phyloP scores from a whole-genome alignment of 1,140 invertebrate species.

The Drosophila aff. region DNA sequence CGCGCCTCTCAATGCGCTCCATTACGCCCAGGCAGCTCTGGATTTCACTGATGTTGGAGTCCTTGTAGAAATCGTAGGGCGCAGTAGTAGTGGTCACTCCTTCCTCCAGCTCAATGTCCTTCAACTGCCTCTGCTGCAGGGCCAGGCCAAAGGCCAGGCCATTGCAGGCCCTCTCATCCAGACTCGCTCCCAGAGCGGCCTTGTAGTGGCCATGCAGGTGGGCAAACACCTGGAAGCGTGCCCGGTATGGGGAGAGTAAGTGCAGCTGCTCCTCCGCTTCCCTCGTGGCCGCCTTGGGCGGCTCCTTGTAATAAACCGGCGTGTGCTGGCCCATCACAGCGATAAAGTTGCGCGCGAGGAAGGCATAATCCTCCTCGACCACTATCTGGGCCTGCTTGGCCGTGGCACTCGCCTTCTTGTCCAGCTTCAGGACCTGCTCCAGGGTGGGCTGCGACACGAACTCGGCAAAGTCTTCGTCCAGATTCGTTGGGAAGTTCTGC shows the following conservation, averaged over 20 bases:
- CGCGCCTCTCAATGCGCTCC: slow-evolving; percentile 87
- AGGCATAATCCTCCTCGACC: slow-evolving; percentile 74
- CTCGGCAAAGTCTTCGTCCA: slow-evolving; percentile 89
- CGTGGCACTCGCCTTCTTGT: slow-evolving; percentile 51
- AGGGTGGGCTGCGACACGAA: slow-evolving; percentile 85
- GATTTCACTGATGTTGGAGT: slow-evolving; percentile 92
- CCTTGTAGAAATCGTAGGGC: slow-evolving; percentile 93
- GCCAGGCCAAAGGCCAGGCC: slow-evolving; percentile 64
- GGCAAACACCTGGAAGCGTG: slow-evolving; percentile 70
- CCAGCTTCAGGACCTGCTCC: slow-evolving; percentile 77
- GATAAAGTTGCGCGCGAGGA: slow-evolving; percentile 72
- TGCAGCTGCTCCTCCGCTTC: slow-evolving; percentile 49
- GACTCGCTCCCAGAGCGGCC: slow-evolving; percentile 44
- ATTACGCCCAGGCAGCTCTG: slow-evolving; percentile 90
- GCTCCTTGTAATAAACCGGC: slow-evolving; percentile 52
- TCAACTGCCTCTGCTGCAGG: slow-evolving; percentile 64
- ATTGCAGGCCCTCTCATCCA: slow-evolving; percentile 70
- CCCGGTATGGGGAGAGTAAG: slow-evolving; percentile 53
- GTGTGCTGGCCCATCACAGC: slow-evolving; percentile 68
- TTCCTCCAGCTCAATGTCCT: slow-evolving; percentile 52
- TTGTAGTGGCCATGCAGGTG: slow-evolving; percentile 67
- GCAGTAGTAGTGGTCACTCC: background rate
- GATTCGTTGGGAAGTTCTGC: slow-evolving; percentile 91
- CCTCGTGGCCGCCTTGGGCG: background rate
- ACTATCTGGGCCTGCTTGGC: slow-evolving; percentile 66